phyloP scores from a whole-genome alignment of 2,888 invertebrate species.

The Cantharis rustica region DNA sequence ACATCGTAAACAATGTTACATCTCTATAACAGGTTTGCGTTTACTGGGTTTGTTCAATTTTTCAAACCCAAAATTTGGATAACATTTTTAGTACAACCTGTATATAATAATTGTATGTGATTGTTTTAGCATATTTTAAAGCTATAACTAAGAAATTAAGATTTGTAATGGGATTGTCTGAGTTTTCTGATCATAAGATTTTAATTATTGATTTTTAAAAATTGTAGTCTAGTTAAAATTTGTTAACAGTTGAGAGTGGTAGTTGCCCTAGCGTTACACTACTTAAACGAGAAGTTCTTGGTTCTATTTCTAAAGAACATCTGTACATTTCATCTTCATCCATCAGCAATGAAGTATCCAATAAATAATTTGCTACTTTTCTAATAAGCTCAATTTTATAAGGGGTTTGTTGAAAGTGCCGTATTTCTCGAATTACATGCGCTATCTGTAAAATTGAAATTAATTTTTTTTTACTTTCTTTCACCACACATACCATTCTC shows the following conservation, averaged over 20 bases:
- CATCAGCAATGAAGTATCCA: slow-evolving; percentile 77
- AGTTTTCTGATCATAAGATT: background rate
- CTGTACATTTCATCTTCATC: slow-evolving; percentile 83
- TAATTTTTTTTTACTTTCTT: background rate
- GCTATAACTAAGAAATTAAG: background rate
- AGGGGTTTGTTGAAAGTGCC: slow-evolving; percentile 88
- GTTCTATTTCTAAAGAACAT: slow-evolving; percentile 83
- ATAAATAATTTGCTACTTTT: slow-evolving; percentile 78
- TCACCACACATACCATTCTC: slow-evolving; percentile 79
- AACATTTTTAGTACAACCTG: background rate
- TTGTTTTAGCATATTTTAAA: background rate
- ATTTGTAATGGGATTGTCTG: background rate
- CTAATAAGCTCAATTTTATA: slow-evolving; percentile 87
- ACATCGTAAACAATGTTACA: too few relatives aligned
- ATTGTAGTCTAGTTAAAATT: slow-evolving; percentile 4
- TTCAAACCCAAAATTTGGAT: background rate
- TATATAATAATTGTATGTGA: background rate
- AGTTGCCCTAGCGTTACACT: slow-evolving; percentile 49
- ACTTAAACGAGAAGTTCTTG: slow-evolving; percentile 68
- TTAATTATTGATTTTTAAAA: background rate
- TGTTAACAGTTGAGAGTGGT: slow-evolving; percentile 23
- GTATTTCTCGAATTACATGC: slow-evolving; percentile 88
- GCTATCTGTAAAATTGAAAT: slow-evolving; percentile 70
- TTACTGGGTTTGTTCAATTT: too few relatives aligned
- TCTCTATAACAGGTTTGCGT: too few relatives aligned